Conservation (phyloP, 2,888 invertebrate species). For the Baccha elongata region DNA sequence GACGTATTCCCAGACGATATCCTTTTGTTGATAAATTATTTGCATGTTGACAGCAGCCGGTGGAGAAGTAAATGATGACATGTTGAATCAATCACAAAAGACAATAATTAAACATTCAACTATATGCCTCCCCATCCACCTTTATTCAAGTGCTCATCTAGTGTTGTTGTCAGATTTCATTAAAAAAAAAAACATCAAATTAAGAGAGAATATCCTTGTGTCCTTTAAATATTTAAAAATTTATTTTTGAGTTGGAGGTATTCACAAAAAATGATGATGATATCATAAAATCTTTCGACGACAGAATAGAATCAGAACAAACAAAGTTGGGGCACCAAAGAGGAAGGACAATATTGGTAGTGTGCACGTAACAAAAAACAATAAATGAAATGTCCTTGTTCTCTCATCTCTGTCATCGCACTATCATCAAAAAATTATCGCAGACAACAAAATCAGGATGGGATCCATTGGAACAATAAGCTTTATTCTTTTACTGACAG, state of each 20-base stretch:
- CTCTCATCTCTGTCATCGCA: conserved; percentile 19
- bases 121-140: neutral
- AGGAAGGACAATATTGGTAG: no score
- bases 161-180: conserved; percentile 26
- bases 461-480: no score
- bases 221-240: conserved; percentile 38
- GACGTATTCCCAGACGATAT: no score
- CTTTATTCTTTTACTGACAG: neutral
- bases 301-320: conserved; percentile 33
- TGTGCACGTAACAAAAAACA: conserved; percentile 27
- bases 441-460: conserved; percentile 35
- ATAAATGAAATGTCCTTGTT: conserved; percentile 40
- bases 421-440: conserved; percentile 53
- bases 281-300: conserved; percentile 46
- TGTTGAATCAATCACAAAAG: conserved; percentile 38
- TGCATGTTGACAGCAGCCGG: neutral
- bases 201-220: conserved; percentile 8
- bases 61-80: conserved; percentile 9
- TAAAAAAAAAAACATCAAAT: neutral
- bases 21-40: conserved; percentile 20
- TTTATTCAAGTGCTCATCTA: neutral
- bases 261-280: conserved; percentile 13
- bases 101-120: conserved; percentile 14
- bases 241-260: conserved; percentile 3
- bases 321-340: no score